phyloP scores from a whole-genome alignment of 2,888 invertebrate genomes.

The Oasisia sp. region DNA sequence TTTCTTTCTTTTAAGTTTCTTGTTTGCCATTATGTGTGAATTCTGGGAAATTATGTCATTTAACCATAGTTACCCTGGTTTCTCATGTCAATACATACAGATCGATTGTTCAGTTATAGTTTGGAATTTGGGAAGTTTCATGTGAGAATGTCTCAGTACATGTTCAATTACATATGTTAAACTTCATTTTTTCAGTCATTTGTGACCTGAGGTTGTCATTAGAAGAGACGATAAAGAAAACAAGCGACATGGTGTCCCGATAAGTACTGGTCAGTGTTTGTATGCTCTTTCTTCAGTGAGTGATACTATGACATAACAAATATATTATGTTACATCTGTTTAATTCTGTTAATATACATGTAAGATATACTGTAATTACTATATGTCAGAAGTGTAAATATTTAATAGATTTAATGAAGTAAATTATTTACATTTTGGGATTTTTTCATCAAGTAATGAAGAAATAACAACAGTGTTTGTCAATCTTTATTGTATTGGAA shows the following conservation, averaged over 20 bases:
- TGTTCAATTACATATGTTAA: neutral
- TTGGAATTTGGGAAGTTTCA: neutral
- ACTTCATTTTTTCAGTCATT: neutral
- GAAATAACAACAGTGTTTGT: too few species aligned
- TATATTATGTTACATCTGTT: too few species aligned
- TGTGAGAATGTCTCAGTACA: neutral
- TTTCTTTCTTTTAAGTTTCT: neutral
- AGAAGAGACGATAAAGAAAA: neutral
- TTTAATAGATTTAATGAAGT: too few species aligned
- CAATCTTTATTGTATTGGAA: too few species aligned
- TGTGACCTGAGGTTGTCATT: neutral
- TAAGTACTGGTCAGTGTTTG: neutral
- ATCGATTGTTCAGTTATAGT: neutral
- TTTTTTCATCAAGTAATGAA: too few species aligned
- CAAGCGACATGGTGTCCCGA: constrained; percentile 3
- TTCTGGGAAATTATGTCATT: neutral
- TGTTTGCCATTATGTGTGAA: neutral
- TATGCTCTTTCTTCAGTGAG: neutral
- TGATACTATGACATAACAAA: too few species aligned
- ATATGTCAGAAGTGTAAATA: too few species aligned
- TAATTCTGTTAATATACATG: too few species aligned
- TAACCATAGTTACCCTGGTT: neutral
- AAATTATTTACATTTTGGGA: too few species aligned
- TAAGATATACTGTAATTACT: too few species aligned
- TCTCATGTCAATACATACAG: neutral